Percentiles rank a stretch among this genome's conserved stretches.
phyloP scores from a whole-genome alignment of 2,797 vertebrate species.

The Leptodactylus fallax region DNA sequence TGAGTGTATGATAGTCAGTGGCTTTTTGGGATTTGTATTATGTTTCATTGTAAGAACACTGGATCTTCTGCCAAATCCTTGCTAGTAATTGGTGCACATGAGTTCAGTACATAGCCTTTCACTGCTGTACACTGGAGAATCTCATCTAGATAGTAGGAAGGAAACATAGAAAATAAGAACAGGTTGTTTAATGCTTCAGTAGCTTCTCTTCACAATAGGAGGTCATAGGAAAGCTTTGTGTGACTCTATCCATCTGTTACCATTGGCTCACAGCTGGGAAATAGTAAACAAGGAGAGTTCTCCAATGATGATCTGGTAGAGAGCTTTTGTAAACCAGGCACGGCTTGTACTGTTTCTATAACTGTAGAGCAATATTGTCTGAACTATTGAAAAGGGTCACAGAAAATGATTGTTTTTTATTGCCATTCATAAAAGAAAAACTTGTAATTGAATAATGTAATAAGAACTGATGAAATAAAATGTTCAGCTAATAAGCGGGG shows the following conservation, averaged over 20 bases:
- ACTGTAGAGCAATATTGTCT: not conserved
- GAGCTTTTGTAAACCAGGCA: conserved; percentile 7
- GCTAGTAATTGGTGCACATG: conserved; percentile 31
- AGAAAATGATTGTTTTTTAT: not conserved
- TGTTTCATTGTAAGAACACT: conserved; percentile 23
- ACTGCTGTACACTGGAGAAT: conserved; percentile 39
- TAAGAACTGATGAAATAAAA: no score
- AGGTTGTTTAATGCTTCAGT: conserved; percentile 56
- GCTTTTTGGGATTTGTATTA: conserved; percentile 35
- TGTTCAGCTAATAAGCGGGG: no score
- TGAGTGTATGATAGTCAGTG: conserved; percentile 36
- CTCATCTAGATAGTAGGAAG: conserved; percentile 42
- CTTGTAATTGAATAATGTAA: not conserved
- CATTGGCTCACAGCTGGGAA: conserved; percentile 56
- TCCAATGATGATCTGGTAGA: conserved; percentile 50
- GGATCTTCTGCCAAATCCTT: conserved; percentile 46
- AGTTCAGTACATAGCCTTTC: conserved; percentile 37
- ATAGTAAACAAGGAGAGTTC: conserved; percentile 40
- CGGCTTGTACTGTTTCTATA: not conserved
- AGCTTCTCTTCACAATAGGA: conserved; percentile 47
- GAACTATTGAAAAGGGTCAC: conserved; percentile 4
- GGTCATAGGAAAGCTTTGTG: conserved; percentile 51
- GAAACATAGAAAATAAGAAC: conserved; percentile 37
- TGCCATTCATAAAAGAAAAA: not conserved
- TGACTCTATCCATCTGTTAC: conserved; percentile 53